phyloP scores from a whole-genome alignment of 2,797 vertebrate species.

The Pangasius larnaudii region DNA sequence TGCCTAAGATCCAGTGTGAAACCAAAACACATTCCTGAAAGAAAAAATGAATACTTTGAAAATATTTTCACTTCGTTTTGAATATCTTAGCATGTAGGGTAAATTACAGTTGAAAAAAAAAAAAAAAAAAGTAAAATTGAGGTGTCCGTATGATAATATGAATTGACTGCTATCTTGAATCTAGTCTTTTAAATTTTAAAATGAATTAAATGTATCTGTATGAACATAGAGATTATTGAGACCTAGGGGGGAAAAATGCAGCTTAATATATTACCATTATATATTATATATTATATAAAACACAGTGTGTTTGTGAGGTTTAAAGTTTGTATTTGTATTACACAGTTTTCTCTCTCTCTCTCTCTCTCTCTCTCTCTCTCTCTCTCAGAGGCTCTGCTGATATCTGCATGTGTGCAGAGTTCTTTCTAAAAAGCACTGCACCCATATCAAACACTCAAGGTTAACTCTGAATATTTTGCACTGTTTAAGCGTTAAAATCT shows the following conservation, averaged over 20 bases:
- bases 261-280: not conserved
- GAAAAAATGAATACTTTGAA: not conserved
- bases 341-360: conserved; percentile 4
- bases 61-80: not conserved
- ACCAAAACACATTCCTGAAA: conserved; percentile 9
- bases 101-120: not conserved
- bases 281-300: not conserved
- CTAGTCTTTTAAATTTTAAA: not conserved
- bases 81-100: too few species aligned
- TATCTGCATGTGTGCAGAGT: conserved; percentile 48
- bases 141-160: not conserved
- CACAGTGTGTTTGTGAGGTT: conserved; percentile 25
- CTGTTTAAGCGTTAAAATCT: conserved; percentile 86
- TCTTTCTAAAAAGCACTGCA: conserved; percentile 47
- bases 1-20: conserved; percentile 26
- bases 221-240: not conserved
- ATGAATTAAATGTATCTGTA: not conserved
- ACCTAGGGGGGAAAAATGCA: not conserved
- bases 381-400: conserved; percentile 32
- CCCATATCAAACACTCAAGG: conserved; percentile 76
- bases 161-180: not conserved
- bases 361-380: conserved; percentile 5
- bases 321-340: conserved; percentile 47
- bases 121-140: too few species aligned
- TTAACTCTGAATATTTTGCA: conserved; percentile 86